Conservation (phyloP, 2,113 vertebrate species). For the Elgaria multicarinata region DNA sequence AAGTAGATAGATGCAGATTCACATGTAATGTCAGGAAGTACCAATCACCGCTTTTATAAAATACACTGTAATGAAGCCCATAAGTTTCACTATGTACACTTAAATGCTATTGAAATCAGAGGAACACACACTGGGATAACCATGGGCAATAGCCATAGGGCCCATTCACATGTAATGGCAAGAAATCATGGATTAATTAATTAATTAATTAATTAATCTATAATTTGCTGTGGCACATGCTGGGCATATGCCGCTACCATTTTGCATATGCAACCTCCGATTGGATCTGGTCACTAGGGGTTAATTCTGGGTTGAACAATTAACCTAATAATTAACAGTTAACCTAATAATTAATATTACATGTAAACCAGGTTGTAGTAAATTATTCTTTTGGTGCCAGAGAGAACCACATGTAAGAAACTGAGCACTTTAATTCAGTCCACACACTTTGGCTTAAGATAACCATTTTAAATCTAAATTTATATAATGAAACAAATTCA, state of each 20-base stretch:
- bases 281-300: no score
- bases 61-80: not conserved
- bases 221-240: no score
- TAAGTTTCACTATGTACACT: not conserved
- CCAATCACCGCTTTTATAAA: not conserved
- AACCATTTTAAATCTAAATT: not conserved
- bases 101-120: not conserved
- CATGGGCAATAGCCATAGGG: not conserved
- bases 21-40: not conserved
- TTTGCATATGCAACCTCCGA: no score
- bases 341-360: no score
- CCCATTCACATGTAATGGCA: no score
- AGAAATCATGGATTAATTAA: no score
- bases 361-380: not conserved
- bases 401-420: not conserved
- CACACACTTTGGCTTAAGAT: not conserved
- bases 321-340: no score
- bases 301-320: no score
- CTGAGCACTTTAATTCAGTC: not conserved
- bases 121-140: not conserved
- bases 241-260: no score
- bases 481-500: not conserved
- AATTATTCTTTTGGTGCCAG: not conserved
- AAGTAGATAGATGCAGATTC: conserved; percentile 7
- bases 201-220: no score